Conservation (phyloP, 2,113 vertebrate species). For the Argyrosomus japonicus region DNA sequence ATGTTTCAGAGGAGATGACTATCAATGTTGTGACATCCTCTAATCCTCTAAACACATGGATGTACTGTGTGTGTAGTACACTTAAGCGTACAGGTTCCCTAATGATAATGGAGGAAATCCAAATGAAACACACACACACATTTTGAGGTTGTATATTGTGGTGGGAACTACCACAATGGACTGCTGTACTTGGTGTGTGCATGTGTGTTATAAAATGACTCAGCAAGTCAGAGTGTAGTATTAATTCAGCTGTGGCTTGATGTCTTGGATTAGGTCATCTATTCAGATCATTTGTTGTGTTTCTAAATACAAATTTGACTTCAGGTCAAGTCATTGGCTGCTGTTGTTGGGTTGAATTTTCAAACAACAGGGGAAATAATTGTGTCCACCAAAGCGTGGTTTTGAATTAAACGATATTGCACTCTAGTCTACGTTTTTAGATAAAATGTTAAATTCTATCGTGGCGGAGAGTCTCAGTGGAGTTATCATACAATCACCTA, state of each 20-base stretch:
- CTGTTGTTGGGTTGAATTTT: not conserved
- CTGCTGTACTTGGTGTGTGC: not conserved
- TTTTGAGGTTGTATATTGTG: not conserved
- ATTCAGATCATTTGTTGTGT: not conserved
- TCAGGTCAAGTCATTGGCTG: not conserved
- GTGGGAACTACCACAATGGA: not conserved
- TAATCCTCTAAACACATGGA: conserved; percentile 22
- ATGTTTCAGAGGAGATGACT: conserved; percentile 6
- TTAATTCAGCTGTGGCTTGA: not conserved
- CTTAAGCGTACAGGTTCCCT: too few species aligned
- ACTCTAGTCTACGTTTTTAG: not conserved
- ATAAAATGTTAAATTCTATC: not conserved
- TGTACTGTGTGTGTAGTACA: not conserved
- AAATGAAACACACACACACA: not conserved
- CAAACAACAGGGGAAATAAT: not conserved
- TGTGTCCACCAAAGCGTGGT: fast-evolving
- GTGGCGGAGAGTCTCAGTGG: not conserved
- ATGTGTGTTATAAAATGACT: not conserved
- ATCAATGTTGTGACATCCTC: conserved; percentile 11
- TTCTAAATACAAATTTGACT: too few species aligned
- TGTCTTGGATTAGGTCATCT: not conserved
- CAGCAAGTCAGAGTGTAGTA: not conserved
- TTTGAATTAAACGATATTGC: not conserved
- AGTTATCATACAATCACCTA: not conserved
- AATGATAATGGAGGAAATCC: conserved; percentile 7